These are phyloP conservation scores for Microchirus variegatus DNA, from an alignment of 2,797 vertebrate species.

Conservation along the genomic window DNA sequence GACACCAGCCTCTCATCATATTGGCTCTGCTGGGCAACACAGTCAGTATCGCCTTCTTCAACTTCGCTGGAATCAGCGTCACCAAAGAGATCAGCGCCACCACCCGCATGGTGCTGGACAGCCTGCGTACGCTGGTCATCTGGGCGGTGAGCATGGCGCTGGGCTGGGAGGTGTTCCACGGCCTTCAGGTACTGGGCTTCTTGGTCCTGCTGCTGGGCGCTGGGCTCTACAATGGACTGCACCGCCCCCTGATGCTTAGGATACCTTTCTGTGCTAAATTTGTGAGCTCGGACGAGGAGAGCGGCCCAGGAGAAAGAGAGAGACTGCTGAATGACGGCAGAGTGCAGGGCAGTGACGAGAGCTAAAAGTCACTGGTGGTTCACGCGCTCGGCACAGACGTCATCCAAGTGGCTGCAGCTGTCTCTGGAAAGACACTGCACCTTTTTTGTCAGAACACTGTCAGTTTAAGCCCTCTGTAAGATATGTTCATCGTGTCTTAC, in stretches of 20 bases:
- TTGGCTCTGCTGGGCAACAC: conserved; percentile 90
- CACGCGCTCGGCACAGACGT: neutral
- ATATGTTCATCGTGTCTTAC: neutral
- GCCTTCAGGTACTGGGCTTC: conserved; percentile 91
- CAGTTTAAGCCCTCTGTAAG: conserved; percentile 19
- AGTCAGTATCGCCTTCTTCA: conserved; percentile 96
- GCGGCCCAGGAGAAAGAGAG: conserved; percentile 61
- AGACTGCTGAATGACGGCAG: conserved; percentile 65
- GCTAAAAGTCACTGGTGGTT: conserved; percentile 24
- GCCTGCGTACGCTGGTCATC: conserved; percentile 90
- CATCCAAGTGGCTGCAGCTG: neutral
- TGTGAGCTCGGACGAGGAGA: conserved; percentile 35
- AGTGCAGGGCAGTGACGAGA: conserved; percentile 44
- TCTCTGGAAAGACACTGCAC: conserved; percentile 21
- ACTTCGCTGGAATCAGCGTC: conserved; percentile 95
- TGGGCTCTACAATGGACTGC: conserved; percentile 89
- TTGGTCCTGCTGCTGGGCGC: conserved; percentile 86
- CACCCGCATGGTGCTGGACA: conserved; percentile 97
- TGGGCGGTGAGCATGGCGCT: conserved; percentile 89
- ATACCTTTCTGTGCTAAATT: conserved; percentile 61
- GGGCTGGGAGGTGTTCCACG: conserved; percentile 91
- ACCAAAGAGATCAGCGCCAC: conserved; percentile 97
- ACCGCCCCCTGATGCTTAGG: conserved; percentile 82
- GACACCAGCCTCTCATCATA: conserved; percentile 84
- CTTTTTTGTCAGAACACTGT: conserved; percentile 13